These are phyloP conservation scores for Sesia bembeciformis DNA, from an alignment of 2,888 invertebrate species.

Conservation along the genomic window DNA sequence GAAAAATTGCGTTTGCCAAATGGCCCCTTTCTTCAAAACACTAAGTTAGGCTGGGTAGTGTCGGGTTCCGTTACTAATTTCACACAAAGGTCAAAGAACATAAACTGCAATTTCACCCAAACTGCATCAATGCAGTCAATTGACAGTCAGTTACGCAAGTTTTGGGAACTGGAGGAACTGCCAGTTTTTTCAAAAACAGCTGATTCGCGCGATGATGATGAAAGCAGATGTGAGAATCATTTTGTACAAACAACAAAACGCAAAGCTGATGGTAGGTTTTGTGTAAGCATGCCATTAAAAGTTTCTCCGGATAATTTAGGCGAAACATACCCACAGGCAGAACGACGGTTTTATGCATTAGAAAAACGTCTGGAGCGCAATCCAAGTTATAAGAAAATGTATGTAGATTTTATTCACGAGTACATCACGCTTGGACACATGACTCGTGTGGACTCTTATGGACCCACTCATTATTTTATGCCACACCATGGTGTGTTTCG, in stretches of 20 bases:
- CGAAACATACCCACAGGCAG: conserved; percentile 6
- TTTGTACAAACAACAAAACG: conserved; percentile 6
- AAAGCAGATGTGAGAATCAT: neutral
- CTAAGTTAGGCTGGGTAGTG: too few relatives aligned
- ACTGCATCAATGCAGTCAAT: neutral
- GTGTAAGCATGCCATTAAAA: conserved; percentile 8
- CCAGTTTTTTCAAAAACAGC: too few relatives aligned
- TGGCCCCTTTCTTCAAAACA: too few relatives aligned
- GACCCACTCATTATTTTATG: conserved; percentile 6
- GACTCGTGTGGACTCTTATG: conserved; percentile 2
- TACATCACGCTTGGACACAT: conserved; percentile 11
- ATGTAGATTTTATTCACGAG: conserved; percentile 10
- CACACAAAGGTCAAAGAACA: neutral
- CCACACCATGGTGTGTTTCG: conserved; percentile 11
- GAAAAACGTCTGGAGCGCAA: conserved; percentile 4
- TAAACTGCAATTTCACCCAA: neutral
- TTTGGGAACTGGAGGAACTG: too few relatives aligned
- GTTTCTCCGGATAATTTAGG: conserved; percentile 7
- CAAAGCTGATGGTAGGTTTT: conserved; percentile 8
- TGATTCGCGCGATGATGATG: neutral
- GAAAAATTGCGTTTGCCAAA: too few relatives aligned
- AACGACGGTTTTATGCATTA: conserved; percentile 7
- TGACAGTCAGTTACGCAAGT: neutral
- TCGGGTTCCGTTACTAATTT: conserved; percentile 1
- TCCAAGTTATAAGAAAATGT: conserved; percentile 1